phyloP scores from a whole-genome alignment of 2,113 vertebrate species.

The Petrocephalus zakoni region DNA sequence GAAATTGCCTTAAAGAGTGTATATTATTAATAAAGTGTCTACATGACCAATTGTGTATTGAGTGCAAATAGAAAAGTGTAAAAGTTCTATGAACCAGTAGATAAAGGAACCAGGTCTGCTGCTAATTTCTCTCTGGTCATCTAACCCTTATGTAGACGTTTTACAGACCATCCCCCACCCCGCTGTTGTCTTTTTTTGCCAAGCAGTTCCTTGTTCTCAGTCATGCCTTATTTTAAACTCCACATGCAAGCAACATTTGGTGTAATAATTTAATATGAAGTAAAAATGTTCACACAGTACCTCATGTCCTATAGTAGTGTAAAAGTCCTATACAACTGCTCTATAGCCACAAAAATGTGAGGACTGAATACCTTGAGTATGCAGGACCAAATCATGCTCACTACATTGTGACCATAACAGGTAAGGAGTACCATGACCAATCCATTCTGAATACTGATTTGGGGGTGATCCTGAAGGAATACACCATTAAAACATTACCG shows the following conservation, averaged over 20 bases:
- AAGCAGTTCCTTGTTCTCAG: background rate
- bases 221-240: background rate
- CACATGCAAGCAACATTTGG: background rate
- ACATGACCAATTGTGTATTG: conserved; percentile 9
- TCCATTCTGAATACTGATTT: background rate
- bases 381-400: background rate
- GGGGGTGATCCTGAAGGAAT: background rate
- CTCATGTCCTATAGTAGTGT: background rate
- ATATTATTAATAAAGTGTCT: background rate
- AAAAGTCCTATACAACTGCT: background rate
- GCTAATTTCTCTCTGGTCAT: background rate
- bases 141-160: background rate
- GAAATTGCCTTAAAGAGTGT: background rate
- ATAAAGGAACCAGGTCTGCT: background rate
- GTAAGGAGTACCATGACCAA: background rate
- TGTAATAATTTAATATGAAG: background rate
- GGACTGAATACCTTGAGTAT: background rate
- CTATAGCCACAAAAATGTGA: background rate
- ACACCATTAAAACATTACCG: background rate
- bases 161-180: background rate
- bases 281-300: background rate
- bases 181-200: no score
- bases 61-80: background rate
- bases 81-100: background rate
- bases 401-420: background rate